Base-by-base conservation (phyloP, 2,113 vertebrate genomes). In the Ceyx cyanopectus region DNA sequence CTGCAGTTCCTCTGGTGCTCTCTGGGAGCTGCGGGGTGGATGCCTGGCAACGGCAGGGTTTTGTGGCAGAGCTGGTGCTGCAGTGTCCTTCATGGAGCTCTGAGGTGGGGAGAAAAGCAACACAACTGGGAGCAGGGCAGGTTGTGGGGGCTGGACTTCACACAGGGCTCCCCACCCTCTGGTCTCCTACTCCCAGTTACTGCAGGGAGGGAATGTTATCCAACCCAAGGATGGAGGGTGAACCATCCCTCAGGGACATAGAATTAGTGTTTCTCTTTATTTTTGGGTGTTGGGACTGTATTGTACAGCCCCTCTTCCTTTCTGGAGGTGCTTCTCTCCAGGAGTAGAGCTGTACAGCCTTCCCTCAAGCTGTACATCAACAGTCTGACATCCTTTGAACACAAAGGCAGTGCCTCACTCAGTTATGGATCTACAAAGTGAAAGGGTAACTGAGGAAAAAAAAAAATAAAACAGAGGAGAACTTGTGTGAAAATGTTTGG, bases 61-160 rank as follows among this genome's bases (percentile, higher is more conserved):
- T 76, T 60, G 5, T 11, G 13, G 1, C 16, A 60, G 9, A 83
- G 8, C 4, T n/a, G 2, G 1, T 57, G 26, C 45, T 32, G 30
- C 14, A 2, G 0, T 3, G 15, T 12, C 18, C 43, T 41, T 5
- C 0, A 0, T 26, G n/a, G 5, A 60, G 29, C 3, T 21, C 72
- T 45, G 54, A 48, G 34, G 13, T 37, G 21, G 12, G 16, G 34
- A 63, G 48, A 68, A 70, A 54, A 10, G 54, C 16, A 56, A 19
- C 16, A 15, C 37, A 2, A 1, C 23, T 26, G 17, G 22, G 8
- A 58, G 11, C 6, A 15, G 40, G 24, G 6, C 41, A 63, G 69
- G 14, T 8, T 2, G 0, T 41, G 22, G 20, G 26, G 50, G 10
- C 10, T 48, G 29, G 29, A 30, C 17, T 6, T 65, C 32, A 22